A percentile compares a stretch with the other conserved stretches of the same genome.
phyloP scores from a whole-genome alignment of 2,113 vertebrate genomes.

The Ammodytes marinus region DNA sequence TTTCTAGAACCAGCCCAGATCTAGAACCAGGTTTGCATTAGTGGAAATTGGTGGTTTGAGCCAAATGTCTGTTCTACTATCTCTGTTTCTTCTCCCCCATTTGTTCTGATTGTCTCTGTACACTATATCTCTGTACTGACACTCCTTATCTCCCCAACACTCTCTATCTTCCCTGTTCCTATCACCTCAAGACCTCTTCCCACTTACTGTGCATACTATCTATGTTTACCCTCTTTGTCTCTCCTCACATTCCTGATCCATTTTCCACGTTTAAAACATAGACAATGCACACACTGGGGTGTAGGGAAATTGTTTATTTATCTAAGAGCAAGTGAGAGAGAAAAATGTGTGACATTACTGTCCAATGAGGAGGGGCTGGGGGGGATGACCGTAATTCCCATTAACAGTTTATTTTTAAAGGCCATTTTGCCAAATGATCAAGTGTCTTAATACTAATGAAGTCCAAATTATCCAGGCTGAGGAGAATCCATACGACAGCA shows the following conservation, averaged over 20 bases:
- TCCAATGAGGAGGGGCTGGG: too few species aligned
- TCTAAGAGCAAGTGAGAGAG: not conserved
- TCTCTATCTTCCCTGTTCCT: slow-evolving; percentile 18
- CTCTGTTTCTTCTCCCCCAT: not conserved
- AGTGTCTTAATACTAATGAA: slow-evolving; percentile 41
- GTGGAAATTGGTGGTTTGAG: not conserved
- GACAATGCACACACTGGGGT: not conserved
- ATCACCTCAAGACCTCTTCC: slow-evolving; percentile 6
- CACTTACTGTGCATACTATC: slow-evolving; percentile 17
- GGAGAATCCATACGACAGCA: slow-evolving; percentile 69
- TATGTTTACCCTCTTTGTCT: slow-evolving; percentile 3
- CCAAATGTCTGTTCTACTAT: not conserved
- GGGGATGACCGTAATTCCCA: not conserved
- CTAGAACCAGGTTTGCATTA: too few species aligned
- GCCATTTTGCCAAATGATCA: slow-evolving; percentile 12
- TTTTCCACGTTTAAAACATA: not conserved
- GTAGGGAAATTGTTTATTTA: not conserved
- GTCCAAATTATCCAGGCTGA: slow-evolving; percentile 48
- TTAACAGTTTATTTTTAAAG: slow-evolving; percentile 15
- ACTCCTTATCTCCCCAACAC: slow-evolving; percentile 5
- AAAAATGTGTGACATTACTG: not conserved
- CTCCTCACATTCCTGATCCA: slow-evolving; percentile 3
- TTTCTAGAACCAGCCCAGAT: too few species aligned
- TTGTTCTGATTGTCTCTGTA: not conserved
- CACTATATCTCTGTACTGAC: not conserved